Base-by-base conservation (phyloP, 2,113 vertebrate genomes). In the Cavia porcellus region DNA sequence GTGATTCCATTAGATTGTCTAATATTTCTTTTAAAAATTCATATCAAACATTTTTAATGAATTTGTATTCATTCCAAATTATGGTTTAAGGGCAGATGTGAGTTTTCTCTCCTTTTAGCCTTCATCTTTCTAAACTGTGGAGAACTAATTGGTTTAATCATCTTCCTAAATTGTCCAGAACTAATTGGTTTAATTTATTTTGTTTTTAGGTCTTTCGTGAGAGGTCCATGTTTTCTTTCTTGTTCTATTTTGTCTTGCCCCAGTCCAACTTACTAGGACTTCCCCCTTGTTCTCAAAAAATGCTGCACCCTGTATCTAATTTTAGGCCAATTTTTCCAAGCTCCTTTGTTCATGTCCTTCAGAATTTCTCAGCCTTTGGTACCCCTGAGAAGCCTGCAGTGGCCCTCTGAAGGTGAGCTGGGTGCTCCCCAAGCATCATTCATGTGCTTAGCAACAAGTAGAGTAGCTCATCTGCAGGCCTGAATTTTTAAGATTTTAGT, bases 81-180 rank as follows among this genome's bases (percentile, higher is more conserved):
- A 82, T 84, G 5, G 11, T 91, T 94, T 92, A 77, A 94, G 57
- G 59, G 20, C 20, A 82, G 42, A 88, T 38, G 52, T 62, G 62
- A 59, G 9, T 87, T 86, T 77, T 80, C 70, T 57, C 6, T 86
- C 28, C 13, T 90, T 57, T 84, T 85, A 89, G 35, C 0, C n/a
- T 95, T 77, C 25, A 68, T 92, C 28, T 92, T 95, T 92, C 50
- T 72, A 89, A 95, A 77, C 75, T 82, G 10, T 50, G 74, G 64
- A 93, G 50, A 75, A 50, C 7, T 81, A 68, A 82, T 77, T 91
- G 13, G 4, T 84, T 95, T 89, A 70, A 83, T 84, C 24, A 64
- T 90, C n/a, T 90, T 94, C 89, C 55, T 68, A 83, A 95, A 75
- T 83, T 84, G 19, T 55, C 89, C 45, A 91, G n/a, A 86, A 45